Base-by-base conservation (phyloP, 2,888 invertebrate genomes). In the Meiosimyza platycephala region DNA sequence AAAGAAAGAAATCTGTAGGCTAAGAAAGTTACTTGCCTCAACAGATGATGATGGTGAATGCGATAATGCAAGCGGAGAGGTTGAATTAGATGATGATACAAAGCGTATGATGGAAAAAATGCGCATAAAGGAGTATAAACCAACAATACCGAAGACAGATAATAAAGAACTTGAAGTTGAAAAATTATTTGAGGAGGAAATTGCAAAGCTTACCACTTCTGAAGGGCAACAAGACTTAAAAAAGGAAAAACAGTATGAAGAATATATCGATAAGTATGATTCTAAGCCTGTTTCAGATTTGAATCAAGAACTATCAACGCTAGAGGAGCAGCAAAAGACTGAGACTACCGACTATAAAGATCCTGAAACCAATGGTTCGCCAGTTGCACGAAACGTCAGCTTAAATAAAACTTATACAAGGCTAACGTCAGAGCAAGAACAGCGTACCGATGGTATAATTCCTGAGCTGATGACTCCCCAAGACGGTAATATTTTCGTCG, bases 41-140 rank as follows among this genome's bases (percentile, higher is more conserved):
- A 40, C 40, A 9, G 40, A 40, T 40, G 40, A 40, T 9, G 40
- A 40, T 40, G 40, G 40, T 40, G 40, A 40, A 40, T 40, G 40
- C 9, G 40, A 40, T 6, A 40, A 40, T 9, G 40, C 9, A 9
- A 22, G 51, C 50, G 16, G 60, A 33, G 11, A 51, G 33, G 16
- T 12, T 50, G 22, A 50, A 40, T 60, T 3, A 18, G 60, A 60
- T 22, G 9, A 40, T 18, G 74, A 75, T 22, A 73, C 73, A 33
- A 78, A 80, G 54, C 60, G 28, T 65, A 80, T 73, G 63, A 72
- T 65, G 65, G 76, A 22, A 72, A 76, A 75, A 72, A 77, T 77
- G 75, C 72, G 59, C 11, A 76, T 78, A 48, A 72, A 47, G 6
- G 72, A 74, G 47, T 78, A 79, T 33, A 74, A 74, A 22, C 72